Base-by-base conservation (phyloP, 2,113 vertebrate genomes). In the Sapayoa aenigma region DNA sequence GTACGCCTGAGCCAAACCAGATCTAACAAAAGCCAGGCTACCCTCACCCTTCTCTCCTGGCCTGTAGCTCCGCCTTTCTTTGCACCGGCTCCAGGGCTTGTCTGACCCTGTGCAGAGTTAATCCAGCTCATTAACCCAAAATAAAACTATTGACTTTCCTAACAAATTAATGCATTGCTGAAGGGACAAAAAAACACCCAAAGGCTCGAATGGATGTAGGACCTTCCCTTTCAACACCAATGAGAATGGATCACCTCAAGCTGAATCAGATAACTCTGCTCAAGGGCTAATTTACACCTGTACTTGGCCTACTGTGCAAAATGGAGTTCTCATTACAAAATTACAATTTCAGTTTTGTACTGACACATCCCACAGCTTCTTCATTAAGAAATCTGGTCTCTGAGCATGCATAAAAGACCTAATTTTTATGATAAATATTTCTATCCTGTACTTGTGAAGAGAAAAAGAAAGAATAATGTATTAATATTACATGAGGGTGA, bases 351-450 rank as follows among this genome's bases (percentile, higher is more conserved):
- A 12, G 42, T 77, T 83, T 84, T 59, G 35, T 74, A 71, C 46
- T 42, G 87, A 73, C 25, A 68, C 46, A 55, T 69, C 81, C 37
- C 20, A 59, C 39, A 71, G 72, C n/a, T 77, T 67, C 79, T 86
- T 88, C 91, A 71, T 88, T 89, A 90, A 37, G 30, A 93, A 93
- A 89, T 49, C 76, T 39, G 6, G 30, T 75, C 62, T 86, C 50
- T 2, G 3, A 84, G 50, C 72, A 47, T 44, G 21, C 46, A 84
- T 53, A 53, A 73, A 89, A 79, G 25, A 83, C 44, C 58, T 87
- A 22, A 85, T 72, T 89, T 83, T 81, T 81, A 63, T 75, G 56
- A 52, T 78, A 92, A 94, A 92, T 74, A 74, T 67, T 86, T 92
- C 50, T 56, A 71, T 55, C 28, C 41, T 59, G 42, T 80, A 74